These are phyloP conservation scores for Hetaerina americana DNA, from an alignment of 1,140 invertebrate species.

Conservation along the genomic window DNA sequence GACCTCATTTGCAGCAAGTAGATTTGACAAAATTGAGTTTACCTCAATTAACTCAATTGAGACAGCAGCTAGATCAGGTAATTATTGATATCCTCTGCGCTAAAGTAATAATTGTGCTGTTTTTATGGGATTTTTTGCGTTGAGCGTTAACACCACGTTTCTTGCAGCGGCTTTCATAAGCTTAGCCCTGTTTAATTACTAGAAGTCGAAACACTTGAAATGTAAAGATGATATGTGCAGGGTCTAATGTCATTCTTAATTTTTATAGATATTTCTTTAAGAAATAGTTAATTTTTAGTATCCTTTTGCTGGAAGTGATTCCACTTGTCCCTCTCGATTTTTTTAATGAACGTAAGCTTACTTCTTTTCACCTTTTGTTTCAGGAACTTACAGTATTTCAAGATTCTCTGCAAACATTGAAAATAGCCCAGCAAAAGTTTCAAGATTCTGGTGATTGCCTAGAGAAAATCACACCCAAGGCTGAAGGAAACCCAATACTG, in stretches of 20 bases:
- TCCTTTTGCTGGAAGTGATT: too few relatives aligned
- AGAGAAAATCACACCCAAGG: constrained; percentile 58
- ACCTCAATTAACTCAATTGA: background rate
- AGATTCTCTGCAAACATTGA: constrained; percentile 75
- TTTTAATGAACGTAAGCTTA: too few relatives aligned
- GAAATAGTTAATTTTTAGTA: too few relatives aligned
- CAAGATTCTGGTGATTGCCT: constrained; percentile 73
- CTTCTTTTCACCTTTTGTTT: constrained; percentile 22
- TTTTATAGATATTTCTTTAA: too few relatives aligned
- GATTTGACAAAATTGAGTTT: background rate
- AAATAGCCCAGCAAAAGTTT: constrained; percentile 82
- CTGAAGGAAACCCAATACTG: constrained; percentile 66
- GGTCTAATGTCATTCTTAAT: too few relatives aligned
- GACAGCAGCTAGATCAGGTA: background rate
- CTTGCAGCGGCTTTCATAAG: too few relatives aligned
- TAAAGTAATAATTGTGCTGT: background rate
- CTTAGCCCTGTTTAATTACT: too few relatives aligned
- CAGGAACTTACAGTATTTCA: constrained; percentile 76
- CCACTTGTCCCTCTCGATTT: too few relatives aligned
- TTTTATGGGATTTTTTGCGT: background rate
- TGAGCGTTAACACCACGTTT: too few relatives aligned
- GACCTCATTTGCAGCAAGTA: background rate
- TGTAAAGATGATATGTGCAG: too few relatives aligned
- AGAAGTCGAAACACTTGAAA: too few relatives aligned
- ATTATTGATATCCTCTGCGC: background rate